Evolutionary conservation across 2,113 vertebrate genomes (phyloP), one percentile per base, ranked within the genome.

Genomic region (Plecotus auritus): DNA sequence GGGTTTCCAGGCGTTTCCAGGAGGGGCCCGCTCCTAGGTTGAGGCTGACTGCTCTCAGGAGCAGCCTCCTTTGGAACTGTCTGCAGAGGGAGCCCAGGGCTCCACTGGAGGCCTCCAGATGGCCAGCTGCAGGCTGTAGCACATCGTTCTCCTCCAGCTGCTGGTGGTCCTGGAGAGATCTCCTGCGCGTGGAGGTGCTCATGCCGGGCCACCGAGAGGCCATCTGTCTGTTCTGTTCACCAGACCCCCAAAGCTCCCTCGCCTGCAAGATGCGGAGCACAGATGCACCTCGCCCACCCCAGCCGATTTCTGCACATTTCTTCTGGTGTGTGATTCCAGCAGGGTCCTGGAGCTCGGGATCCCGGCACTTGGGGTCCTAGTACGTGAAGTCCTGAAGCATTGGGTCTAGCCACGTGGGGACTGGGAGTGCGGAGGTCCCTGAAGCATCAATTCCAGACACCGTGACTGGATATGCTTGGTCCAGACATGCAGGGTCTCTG

Each of bases 11-110:
- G 20, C 96, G 97, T 97, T 99, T 99, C 98, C 98, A 98, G 7
- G 98, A 98, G 0, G 98, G 98, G 11, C 98, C 98, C 8, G 98
- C 96, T 2, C 10, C 77, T 5, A 98, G 91, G 97, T 98, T 99
- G 81, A 99, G 49, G 97, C 99, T 98, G 59, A 99, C 97, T 0
- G 98, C 93, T 30, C 98, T 98, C 32, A 99, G 96, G 0, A 99
- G 99, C 32, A 99, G 98, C 70, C 99, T 96, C 81, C 99, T 99
- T 49, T 99, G 98, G 90, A 99, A 97, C 59, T 99, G 99, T 98
- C 98, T 99, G 70, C 98, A 94, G 74, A 99, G 93, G 5, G 99
- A 98, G 64, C 98, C 99, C 11, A 99, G 98, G 7, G 99, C 98
- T 32, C 98, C 98, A 0, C 98, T 97, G 98, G 97, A n/a, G 97